Base-by-base conservation (phyloP, 2,888 invertebrate genomes). In the Drosophila limbata region DNA sequence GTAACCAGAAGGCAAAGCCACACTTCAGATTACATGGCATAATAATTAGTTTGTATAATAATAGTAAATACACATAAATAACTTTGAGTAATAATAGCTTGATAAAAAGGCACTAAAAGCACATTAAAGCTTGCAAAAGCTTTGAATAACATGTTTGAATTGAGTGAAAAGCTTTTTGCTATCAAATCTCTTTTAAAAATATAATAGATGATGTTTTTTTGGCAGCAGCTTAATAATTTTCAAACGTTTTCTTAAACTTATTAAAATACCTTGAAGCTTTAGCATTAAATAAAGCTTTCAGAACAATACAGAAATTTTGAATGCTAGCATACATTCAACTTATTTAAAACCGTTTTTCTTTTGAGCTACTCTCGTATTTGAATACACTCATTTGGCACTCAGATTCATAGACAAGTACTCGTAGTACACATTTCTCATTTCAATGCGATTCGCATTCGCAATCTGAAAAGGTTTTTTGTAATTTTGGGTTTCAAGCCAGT, bases 381-480 rank as follows among this genome's bases (percentile, higher is more conserved):
- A 53, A 53, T 62, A 62, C 51, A 61, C 61, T 52, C 52, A 63
- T 63, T 39, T 55, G 13, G 17, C 21, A 31, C 50, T 51, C 15
- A 45, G 13, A 48, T 48, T 44, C 48, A 31, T 13, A 57, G 31
- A 53, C 61, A 52, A 19, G 40, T 21, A 48, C 21, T 28, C 28
- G 50, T 31, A 40, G 39, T 13, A 39, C 55, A 33, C 51, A 56
- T 53, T 44, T 53, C 68, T 57, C 78, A 73, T 73, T 73, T 73
- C 66, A 66, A 69, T 66, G 69, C 60, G 62, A 63, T 57, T 76
- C 59, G 62, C 65, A 77, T 65, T 69, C 50, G 59, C 39, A 59
- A 42, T 57, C 52, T 37, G 56, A 61, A 78, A 73, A 69, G 65
- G 74, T 59, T 60, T 63, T 68, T 71, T 79, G 65, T 51, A 71